Evolutionary conservation across 1,140 invertebrate genomes (phyloP), one percentile per base, ranked within the genome.

Genomic region (Caenorhabditis latens): DNA sequence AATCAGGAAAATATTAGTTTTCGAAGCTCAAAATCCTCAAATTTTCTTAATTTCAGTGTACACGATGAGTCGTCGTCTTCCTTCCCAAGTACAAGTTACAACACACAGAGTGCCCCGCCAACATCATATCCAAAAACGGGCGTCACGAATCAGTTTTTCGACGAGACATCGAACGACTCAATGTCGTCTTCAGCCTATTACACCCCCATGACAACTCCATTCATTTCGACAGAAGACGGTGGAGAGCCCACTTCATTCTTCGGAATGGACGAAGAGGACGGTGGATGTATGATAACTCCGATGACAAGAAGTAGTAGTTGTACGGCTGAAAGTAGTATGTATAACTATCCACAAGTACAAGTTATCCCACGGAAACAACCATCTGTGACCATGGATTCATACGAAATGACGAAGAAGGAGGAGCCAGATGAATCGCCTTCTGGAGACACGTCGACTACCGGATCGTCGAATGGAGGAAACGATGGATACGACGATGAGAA

Each of bases 91-190:
- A 43, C 16, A 5, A 71, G 65, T 71, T 32, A 32, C 32, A 32
- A 11, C 21, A 71, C 40, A 43, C 42, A 21, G 8, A 58, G n/a
- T 24, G 19, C 21, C 40, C 61, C 21, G 5, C 61, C 21, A 13
- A 19, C 19, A 58, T 21, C 19, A 58, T 21, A 21, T n/a, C 61
- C 19, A 19, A 63, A 6, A 13, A 1, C 71, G 50, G 13, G 2
- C 40, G 4, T 46, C 2, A 9, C 11, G 11, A 53, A 50, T 40
- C 71, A 79, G 7, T 84, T 65, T n/a, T 50, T 65, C 43, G 46
- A 63, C 32, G 82, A 84, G 11, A 48, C 57, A 0, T 84, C 84
- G n/a, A 65, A 84, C 6, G 84, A 84, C 43, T 43, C 55, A 32
- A 24, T 42, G 6, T 58, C 53, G 4, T 67, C 61, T 2, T 32